A percentile compares a stretch with the other conserved stretches of the same genome.
These are phyloP conservation scores for Bathynomus jamesi DNA, from an alignment of 1,140 invertebrate genomes.

Conservation along the genomic window DNA sequence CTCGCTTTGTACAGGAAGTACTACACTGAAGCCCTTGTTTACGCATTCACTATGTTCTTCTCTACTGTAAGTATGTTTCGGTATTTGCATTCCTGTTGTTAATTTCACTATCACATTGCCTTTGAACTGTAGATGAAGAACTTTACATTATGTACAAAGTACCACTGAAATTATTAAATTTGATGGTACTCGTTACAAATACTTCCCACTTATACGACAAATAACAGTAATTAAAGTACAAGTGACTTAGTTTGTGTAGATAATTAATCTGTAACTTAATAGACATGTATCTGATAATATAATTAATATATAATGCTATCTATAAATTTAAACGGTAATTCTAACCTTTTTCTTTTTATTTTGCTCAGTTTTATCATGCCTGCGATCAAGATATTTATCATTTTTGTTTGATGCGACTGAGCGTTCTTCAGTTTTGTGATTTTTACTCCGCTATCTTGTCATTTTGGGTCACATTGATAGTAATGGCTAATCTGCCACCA, in stretches of 20 bases:
- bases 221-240: too few species aligned
- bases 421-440: conserved; percentile 79
- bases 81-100: too few species aligned
- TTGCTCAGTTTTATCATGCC: conserved; percentile 55
- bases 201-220: too few species aligned
- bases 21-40: conserved; percentile 73
- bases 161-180: too few species aligned
- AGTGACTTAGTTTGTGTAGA: too few species aligned
- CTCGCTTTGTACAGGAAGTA: conserved; percentile 64
- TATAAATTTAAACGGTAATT: neutral
- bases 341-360: neutral
- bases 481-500: conserved; percentile 67
- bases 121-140: too few species aligned
- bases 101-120: too few species aligned
- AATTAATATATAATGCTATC: too few species aligned
- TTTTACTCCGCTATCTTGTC: conserved; percentile 80
- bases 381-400: conserved; percentile 49
- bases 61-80: conserved; percentile 56
- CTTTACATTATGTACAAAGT: too few species aligned
- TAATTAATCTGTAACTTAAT: too few species aligned
- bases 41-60: conserved; percentile 76
- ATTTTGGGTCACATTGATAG: conserved; percentile 85
- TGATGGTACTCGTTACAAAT: too few species aligned
- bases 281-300: too few species aligned
- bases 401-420: conserved; percentile 40